Base-by-base conservation (phyloP, 1,140 invertebrate species). In the Trichonephila clavipes region DNA sequence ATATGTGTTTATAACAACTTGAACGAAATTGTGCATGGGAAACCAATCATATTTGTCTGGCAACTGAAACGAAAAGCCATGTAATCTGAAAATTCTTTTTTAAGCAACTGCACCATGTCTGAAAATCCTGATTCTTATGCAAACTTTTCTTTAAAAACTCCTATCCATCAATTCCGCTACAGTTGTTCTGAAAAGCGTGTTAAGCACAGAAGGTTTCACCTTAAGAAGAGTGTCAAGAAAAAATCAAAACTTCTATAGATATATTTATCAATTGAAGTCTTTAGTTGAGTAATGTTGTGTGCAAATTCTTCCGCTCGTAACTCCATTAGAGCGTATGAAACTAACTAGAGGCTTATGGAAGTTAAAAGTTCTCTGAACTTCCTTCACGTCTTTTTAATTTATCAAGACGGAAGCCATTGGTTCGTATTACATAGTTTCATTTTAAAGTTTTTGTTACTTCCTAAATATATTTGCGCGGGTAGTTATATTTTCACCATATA, bases 351-450 rank as follows among this genome's bases (percentile, higher is more conserved):
- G 72, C 34, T 34, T 77, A 77, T 77, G 14, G 28, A 77, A 77
- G 72, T 77, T 77, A 18, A 77, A 77, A 77, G 72, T 77, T 77
- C 72, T 18, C 28, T 77, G 72, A 77, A 77, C 72, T 34, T 77
- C 18, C 1, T 28, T 19, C 18, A 34, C 7, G 19, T 3, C 72
- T 77, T 72, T 40, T 51, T 51, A 51, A 51, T 51, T 51, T 51
- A 10, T 51, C 7, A 10, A 51, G 51, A 51, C 5, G 10, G 51
- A 51, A 10, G 51, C 51, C 0, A 51, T 7, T 51, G 51, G 51
- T 51, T 51, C 51, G 51, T 51, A 51, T 51, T 10, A 51, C 0
- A 51, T 0, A 12, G 0, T 7, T 51, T 10, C 51, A 12, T 51
- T 51, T 51, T 0, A 2, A 51, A 51, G 34, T 40, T 51, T 51